Evolutionary conservation across 2,888 invertebrate genomes (phyloP), one percentile per base, ranked within the genome.

Genomic region (Limnephilus marmoratus): DNA sequence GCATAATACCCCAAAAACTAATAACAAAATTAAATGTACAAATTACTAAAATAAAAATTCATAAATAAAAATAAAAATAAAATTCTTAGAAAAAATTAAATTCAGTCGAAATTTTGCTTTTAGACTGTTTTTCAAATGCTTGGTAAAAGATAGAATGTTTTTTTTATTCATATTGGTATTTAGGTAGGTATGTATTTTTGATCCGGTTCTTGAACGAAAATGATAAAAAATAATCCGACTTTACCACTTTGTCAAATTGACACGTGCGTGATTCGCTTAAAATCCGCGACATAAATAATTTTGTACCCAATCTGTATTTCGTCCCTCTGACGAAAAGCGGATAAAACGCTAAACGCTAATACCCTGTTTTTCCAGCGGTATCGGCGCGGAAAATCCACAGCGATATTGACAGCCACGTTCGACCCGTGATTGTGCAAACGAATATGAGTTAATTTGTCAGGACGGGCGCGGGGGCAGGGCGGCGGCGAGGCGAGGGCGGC

Each of bases 371-470:
- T 45, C 45, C 24, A 29, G 29, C 45, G 68, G 68, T 18, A 5
- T 18, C 24, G 18, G 53, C 5, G 53, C 53, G 68, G 85, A 85
- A 85, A 85, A 45, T 86, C 86, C 86, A 29, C 86, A 45, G 86
- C 3, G 31, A 86, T 45, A 86, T 86, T 49, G 86, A 86, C 86
- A 86, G 86, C 86, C 86, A 41, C 45, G 89, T 82, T 83, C 87
- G 45, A 49, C 85, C 87, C 68, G 90, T 82, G 80, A 85, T 81
- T 83, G 92, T 90, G 93, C 89, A 89, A 92, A 93, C 92, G 90
- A 68, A 24, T 68, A n/a, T n/a, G 68, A 92, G 93, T 92, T 91
- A 92, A 93, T 93, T 93, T 93, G 93, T 93, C 93, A 92, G 89
- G 83, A 91, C 81, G 87, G 85, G 85, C 91, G 49, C 45, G 68